These are phyloP conservation scores for Eumacrocentrus americanus DNA, from an alignment of 2,888 invertebrate genomes.

Conservation along the genomic window DNA sequence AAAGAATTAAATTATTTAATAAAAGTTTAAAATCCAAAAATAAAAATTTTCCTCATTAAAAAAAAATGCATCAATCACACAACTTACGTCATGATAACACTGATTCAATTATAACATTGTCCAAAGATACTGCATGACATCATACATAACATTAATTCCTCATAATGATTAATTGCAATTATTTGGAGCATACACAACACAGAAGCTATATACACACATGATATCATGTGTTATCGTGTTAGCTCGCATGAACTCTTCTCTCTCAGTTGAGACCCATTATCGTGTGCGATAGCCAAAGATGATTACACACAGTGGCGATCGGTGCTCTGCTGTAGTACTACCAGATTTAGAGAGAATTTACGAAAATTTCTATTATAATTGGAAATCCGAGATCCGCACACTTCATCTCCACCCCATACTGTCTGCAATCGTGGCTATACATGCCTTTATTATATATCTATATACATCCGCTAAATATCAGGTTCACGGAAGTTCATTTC, in stretches of 20 bases:
- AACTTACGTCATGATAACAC: not conserved
- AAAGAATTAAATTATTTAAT: too few species aligned
- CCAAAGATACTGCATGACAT: too few species aligned
- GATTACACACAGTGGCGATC: constrained; percentile 15
- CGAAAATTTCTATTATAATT: constrained; percentile 25
- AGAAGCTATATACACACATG: not conserved
- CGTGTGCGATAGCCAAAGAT: constrained; percentile 16
- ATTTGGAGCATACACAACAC: not conserved
- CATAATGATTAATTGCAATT: too few species aligned
- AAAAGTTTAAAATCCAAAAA: too few species aligned
- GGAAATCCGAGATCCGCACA: constrained; percentile 20
- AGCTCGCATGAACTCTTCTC: constrained; percentile 17
- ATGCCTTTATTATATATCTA: not conserved
- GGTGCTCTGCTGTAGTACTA: too few species aligned
- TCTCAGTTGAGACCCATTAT: constrained; percentile 4
- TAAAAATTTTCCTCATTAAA: not conserved
- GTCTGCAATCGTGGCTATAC: not conserved
- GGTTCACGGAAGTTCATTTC: not conserved
- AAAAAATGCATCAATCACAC: not conserved
- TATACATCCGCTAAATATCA: constrained; percentile 7
- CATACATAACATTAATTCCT: too few species aligned
- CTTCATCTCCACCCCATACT: not conserved
- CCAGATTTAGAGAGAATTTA: constrained; percentile 1
- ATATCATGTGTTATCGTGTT: not conserved
- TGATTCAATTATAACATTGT: not conserved